A percentile compares a stretch with the other conserved stretches of the same genome.
Evolutionary conservation across 2,113 vertebrate species (phyloP).

Genomic region (Bujurquina vittata): DNA sequence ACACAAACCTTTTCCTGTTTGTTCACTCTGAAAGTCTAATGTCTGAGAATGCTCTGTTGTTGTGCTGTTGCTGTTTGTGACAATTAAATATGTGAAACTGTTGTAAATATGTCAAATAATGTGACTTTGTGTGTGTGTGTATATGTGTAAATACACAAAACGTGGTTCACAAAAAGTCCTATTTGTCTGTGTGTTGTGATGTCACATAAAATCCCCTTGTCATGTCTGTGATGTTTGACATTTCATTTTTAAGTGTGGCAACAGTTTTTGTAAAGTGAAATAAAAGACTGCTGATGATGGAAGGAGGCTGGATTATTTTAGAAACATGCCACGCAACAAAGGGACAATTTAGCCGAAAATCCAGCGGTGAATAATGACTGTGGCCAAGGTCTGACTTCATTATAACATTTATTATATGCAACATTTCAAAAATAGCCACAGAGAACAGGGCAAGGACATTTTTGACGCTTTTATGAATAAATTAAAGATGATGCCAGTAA

Average conservation of each 20-base stretch:
- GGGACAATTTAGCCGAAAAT: neutral
- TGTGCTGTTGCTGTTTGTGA: slow-evolving; percentile 64
- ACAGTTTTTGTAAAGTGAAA: slow-evolving; percentile 75
- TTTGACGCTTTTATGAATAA: neutral
- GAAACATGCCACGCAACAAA: neutral
- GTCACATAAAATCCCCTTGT: slow-evolving; percentile 40
- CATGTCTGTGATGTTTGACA: slow-evolving; percentile 60
- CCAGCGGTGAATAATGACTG: neutral
- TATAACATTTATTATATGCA: slow-evolving; percentile 33
- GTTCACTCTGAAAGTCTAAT: slow-evolving; percentile 52
- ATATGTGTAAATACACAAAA: slow-evolving; percentile 68
- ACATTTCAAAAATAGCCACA: slow-evolving; percentile 39
- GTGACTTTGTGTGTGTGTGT: slow-evolving; percentile 68
- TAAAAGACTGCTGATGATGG: slow-evolving; percentile 65
- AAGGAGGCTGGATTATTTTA: slow-evolving; percentile 26
- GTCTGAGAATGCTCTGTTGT: slow-evolving; percentile 71
- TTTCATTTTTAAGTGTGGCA: slow-evolving; percentile 70
- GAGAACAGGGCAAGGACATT: neutral
- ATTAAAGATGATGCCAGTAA: neutral
- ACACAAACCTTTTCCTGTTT: slow-evolving; percentile 21
- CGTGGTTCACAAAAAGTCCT: slow-evolving; percentile 32
- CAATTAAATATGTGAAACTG: slow-evolving; percentile 46
- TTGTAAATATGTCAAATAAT: slow-evolving; percentile 71
- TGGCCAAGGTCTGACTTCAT: neutral
- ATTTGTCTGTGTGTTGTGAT: slow-evolving; percentile 65